Conservation (phyloP, 2,888 invertebrate species). For the Salpingus planirostris region DNA sequence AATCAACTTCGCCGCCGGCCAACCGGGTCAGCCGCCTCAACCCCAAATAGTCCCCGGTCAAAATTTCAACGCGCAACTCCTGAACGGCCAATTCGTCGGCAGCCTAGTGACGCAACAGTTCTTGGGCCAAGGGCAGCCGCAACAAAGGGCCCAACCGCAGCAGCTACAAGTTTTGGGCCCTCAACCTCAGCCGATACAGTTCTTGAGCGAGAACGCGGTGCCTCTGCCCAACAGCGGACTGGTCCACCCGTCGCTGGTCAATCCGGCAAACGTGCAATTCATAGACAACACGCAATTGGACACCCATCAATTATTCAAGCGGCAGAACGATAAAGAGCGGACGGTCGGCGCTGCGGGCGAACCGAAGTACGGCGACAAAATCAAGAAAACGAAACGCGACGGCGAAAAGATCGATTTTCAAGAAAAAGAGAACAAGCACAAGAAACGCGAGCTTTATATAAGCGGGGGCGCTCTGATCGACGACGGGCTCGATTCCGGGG, state of each 20-base stretch:
- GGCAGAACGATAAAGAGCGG: slow-evolving; percentile 24
- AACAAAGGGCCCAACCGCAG: slow-evolving; percentile 14
- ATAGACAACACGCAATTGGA: slow-evolving; percentile 46
- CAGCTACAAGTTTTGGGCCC: slow-evolving; percentile 4
- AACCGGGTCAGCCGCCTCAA: slow-evolving; percentile 26
- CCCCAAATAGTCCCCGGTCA: slow-evolving; percentile 47
- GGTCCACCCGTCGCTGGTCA: slow-evolving; percentile 40
- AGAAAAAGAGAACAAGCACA: slow-evolving; percentile 37
- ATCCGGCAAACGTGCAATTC: slow-evolving; percentile 55
- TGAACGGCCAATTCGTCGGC: slow-evolving; percentile 55
- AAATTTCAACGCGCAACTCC: slow-evolving; percentile 48
- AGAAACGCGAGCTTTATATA: slow-evolving; percentile 58
- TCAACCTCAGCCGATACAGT: slow-evolving; percentile 18
- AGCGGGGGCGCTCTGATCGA: slow-evolving; percentile 62
- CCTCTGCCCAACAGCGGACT: slow-evolving; percentile 28
- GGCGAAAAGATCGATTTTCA: slow-evolving; percentile 11
- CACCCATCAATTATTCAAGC: slow-evolving; percentile 47
- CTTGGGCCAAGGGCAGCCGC: slow-evolving; percentile 15
- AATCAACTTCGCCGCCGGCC: slow-evolving; percentile 44
- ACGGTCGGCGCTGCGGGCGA: slow-evolving; percentile 7
- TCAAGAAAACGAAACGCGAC: slow-evolving; percentile 20
- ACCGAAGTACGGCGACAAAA: slow-evolving; percentile 20
- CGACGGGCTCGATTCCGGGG: slow-evolving; percentile 34
- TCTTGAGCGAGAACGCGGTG: slow-evolving; percentile 12
- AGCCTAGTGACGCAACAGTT: slow-evolving; percentile 29